Conservation (phyloP, 2,888 invertebrate genomes). For the Epistrophella euchroma region DNA sequence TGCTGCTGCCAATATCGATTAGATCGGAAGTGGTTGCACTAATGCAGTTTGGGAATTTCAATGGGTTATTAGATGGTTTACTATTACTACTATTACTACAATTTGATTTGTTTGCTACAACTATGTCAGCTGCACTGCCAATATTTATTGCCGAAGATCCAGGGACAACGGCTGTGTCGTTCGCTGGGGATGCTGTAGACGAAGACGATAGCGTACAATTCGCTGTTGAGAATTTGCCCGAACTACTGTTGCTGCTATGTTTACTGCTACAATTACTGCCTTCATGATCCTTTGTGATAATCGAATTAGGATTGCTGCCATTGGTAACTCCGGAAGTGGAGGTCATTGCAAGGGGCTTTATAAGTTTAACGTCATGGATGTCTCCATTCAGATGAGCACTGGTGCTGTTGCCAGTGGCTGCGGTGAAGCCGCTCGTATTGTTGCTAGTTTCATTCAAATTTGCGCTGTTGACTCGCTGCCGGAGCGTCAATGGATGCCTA, state of each 20-base stretch:
- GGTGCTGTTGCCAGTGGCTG: constrained; percentile 52
- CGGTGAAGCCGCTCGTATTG: constrained; percentile 67
- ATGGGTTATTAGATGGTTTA: constrained; percentile 79
- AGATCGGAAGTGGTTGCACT: constrained; percentile 81
- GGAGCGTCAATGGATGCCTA: constrained; percentile 86
- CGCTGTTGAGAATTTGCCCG: constrained; percentile 84
- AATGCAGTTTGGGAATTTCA: constrained; percentile 83
- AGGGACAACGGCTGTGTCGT: constrained; percentile 48
- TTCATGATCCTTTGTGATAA: constrained; percentile 71
- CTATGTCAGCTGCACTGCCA: constrained; percentile 55
- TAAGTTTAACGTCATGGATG: constrained; percentile 82
- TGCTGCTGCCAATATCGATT: constrained; percentile 79
- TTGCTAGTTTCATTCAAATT: constrained; percentile 79
- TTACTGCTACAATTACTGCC: constrained; percentile 81
- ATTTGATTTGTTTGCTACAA: constrained; percentile 77
- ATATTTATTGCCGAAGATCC: constrained; percentile 51
- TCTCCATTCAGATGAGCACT: constrained; percentile 81
- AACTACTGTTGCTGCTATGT: constrained; percentile 80
- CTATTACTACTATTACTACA: constrained; percentile 81
- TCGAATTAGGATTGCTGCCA: constrained; percentile 57
- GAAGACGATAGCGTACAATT: constrained; percentile 84
- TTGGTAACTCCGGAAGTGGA: constrained; percentile 43
- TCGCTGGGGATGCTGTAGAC: constrained; percentile 78
- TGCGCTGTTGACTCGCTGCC: constrained; percentile 82
- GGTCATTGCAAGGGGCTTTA: constrained; percentile 81